Evolutionary conservation across 2,888 invertebrate species (phyloP).

Genomic region (Agapetus fuscipes): DNA sequence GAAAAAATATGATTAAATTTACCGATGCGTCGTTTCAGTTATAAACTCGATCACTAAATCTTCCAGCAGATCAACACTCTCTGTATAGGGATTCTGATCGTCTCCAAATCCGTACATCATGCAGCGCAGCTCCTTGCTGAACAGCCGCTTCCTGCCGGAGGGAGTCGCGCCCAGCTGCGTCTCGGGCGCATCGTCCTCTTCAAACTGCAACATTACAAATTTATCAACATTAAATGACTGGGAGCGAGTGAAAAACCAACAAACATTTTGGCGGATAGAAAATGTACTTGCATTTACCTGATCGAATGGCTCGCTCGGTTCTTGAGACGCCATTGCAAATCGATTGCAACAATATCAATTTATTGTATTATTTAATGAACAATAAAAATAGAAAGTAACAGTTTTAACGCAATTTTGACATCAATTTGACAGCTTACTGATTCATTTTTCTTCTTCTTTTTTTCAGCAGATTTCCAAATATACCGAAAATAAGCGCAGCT

Average conservation of each 20-base stretch:
- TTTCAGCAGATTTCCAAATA: no score
- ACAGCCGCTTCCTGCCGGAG: slow-evolving; percentile 71
- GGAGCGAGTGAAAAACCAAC: not conserved
- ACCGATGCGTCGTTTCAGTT: slow-evolving; percentile 84
- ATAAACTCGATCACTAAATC: slow-evolving; percentile 97
- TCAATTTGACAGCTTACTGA: no score
- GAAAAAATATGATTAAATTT: no score
- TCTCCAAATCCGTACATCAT: slow-evolving; percentile 99
- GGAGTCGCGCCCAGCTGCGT: slow-evolving; percentile 59
- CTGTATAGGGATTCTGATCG: slow-evolving; percentile 97
- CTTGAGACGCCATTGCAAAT: slow-evolving; percentile 10
- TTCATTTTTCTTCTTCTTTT: no score
- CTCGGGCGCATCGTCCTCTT: slow-evolving; percentile 62
- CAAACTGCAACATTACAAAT: no score
- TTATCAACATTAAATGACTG: slow-evolving; percentile 8
- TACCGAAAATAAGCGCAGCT: no score
- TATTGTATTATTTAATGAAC: no score
- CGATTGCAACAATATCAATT: no score
- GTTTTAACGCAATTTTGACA: no score
- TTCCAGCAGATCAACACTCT: slow-evolving; percentile 95
- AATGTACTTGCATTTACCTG: slow-evolving; percentile 9
- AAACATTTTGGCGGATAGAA: not conserved
- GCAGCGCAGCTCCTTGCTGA: slow-evolving; percentile 86
- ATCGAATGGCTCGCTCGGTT: slow-evolving; percentile 16
- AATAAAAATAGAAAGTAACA: no score